Percentiles rank a stretch among this genome's conserved stretches.
Evolutionary conservation across 2,113 vertebrate species (phyloP).

Genomic region (Salvelinus fontinalis): DNA sequence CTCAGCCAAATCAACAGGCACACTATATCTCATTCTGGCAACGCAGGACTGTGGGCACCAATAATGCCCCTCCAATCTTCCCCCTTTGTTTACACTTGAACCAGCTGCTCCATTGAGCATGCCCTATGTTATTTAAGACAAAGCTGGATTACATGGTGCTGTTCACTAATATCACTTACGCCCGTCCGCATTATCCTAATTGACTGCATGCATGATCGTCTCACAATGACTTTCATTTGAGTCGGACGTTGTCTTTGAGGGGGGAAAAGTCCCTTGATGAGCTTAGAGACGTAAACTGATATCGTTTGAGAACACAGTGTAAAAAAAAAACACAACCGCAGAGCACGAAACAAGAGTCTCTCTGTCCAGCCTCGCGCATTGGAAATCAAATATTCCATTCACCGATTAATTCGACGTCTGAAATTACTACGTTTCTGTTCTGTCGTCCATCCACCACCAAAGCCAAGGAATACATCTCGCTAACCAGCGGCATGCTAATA

Average conservation of each 20-base stretch:
- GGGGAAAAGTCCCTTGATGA: constrained; percentile 39
- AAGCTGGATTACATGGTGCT: constrained; percentile 64
- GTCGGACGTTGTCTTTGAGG: constrained; percentile 45
- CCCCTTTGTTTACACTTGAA: constrained; percentile 61
- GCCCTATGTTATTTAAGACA: constrained; percentile 62
- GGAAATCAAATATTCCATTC: constrained; percentile 48
- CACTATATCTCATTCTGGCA: constrained; percentile 55
- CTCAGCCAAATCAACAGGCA: constrained; percentile 60
- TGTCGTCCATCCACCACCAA: constrained; percentile 40
- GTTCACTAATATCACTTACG: constrained; percentile 59
- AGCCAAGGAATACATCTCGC: constrained; percentile 39
- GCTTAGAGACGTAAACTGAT: constrained; percentile 57
- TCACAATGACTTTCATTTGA: constrained; percentile 57
- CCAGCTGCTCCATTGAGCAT: constrained; percentile 54
- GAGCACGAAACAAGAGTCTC: constrained; percentile 55
- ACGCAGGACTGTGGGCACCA: constrained; percentile 37
- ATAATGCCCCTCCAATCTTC: constrained; percentile 26
- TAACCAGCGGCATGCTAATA: constrained; percentile 45
- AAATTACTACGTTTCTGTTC: constrained; percentile 58
- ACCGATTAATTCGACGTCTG: constrained; percentile 31
- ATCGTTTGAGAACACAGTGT: constrained; percentile 46
- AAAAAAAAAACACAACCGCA: constrained; percentile 51
- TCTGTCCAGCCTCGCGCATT: constrained; percentile 52
- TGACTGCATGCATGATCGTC: constrained; percentile 48
- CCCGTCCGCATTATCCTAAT: constrained; percentile 61